These are phyloP conservation scores for Chrysolina haemoptera DNA, from an alignment of 2,888 invertebrate genomes.

Conservation along the genomic window DNA sequence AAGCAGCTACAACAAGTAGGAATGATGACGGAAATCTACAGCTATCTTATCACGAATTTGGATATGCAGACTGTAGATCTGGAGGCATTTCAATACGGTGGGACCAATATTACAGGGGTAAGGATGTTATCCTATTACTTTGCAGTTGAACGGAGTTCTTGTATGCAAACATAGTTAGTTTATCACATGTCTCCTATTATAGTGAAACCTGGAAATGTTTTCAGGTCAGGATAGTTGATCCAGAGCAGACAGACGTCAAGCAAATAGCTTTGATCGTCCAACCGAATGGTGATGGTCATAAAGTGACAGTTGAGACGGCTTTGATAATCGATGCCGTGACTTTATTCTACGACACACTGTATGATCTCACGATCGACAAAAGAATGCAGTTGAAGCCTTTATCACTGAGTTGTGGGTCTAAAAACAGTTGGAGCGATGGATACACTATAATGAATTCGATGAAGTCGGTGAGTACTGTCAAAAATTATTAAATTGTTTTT, in stretches of 20 bases:
- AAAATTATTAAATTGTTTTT: conserved; percentile 49
- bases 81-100: conserved; percentile 73
- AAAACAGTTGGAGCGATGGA: conserved; percentile 84
- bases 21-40: conserved; percentile 73
- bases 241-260: conserved; percentile 70
- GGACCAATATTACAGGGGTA: conserved; percentile 75
- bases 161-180: too few relatives aligned
- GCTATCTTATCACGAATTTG: conserved; percentile 74
- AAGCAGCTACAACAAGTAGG: conserved; percentile 76
- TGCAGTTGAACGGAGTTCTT: background rate
- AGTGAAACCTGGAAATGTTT: background rate
- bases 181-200: too few relatives aligned
- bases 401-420: conserved; percentile 73
- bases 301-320: conserved; percentile 81
- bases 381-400: conserved; percentile 42
- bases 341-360: conserved; percentile 85
- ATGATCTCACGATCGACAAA: conserved; percentile 71
- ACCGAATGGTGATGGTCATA: conserved; percentile 43
- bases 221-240: conserved; percentile 76
- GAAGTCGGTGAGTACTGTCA: conserved; percentile 76
- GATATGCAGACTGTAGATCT: conserved; percentile 75
- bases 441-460: conserved; percentile 88
- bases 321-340: conserved; percentile 88
- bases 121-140: conserved; percentile 28
- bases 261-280: conserved; percentile 46